These are phyloP conservation scores for Pocillopora verrucosa DNA, from an alignment of 64 coral and sea anemone genomes.

Conservation along the genomic window DNA sequence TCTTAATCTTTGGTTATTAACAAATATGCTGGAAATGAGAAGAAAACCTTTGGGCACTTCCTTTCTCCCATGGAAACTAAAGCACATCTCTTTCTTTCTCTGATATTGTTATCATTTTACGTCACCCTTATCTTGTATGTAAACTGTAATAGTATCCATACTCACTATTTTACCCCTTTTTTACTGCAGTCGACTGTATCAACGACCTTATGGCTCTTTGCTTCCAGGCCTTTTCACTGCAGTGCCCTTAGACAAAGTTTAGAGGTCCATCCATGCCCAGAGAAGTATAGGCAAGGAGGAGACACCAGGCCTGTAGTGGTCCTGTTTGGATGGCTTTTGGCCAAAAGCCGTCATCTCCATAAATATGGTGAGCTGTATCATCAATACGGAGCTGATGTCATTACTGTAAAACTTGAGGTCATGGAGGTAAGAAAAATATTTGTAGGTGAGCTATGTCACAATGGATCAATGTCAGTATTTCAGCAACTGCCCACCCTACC, in stretches of 20 bases:
- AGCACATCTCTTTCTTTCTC: too few species aligned
- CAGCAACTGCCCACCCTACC: too few species aligned
- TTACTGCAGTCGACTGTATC: background rate
- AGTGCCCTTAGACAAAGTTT: background rate
- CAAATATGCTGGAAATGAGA: too few species aligned
- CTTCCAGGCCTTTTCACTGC: conserved; percentile 4
- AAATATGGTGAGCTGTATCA: conserved; percentile 85
- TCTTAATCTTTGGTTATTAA: too few species aligned
- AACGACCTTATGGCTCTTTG: background rate
- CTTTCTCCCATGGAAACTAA: too few species aligned
- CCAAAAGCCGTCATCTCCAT: conserved; percentile 79
- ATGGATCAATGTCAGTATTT: too few species aligned
- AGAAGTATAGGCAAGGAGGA: background rate
- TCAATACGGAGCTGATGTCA: conserved; percentile 73
- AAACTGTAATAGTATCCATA: too few species aligned
- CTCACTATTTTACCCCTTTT: background rate
- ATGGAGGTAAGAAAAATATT: conserved; percentile 51
- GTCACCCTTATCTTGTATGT: too few species aligned
- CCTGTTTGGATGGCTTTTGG: conserved; percentile 85
- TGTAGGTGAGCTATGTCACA: background rate
- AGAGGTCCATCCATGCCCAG: conserved; percentile 14
- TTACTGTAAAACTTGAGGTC: conserved; percentile 82
- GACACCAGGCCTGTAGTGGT: conserved; percentile 59
- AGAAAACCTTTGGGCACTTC: too few species aligned
- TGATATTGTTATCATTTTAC: too few species aligned